Base-by-base conservation (phyloP, 2,113 vertebrate species). In the Geothlypis trichas region DNA sequence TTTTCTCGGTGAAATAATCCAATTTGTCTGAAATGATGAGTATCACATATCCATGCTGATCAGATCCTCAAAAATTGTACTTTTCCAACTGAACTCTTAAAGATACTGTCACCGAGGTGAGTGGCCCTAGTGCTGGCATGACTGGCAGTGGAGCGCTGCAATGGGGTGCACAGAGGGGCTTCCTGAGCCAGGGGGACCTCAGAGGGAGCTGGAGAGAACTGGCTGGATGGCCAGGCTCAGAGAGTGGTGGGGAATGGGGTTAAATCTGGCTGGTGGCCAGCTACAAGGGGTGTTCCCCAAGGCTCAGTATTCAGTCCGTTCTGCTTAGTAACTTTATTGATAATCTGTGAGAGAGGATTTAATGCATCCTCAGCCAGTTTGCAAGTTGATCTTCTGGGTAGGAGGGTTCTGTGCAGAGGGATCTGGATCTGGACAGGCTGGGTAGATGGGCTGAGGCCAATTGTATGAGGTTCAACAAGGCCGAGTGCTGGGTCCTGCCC, bases 71-170 rank as follows among this genome's bases (percentile, higher is more conserved):
- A 42, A 92, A 80, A 54, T 7, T 17, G 5, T 72, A 33, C 15
- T 76, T 95, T 76, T 76, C 24, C 15, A 39, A 49, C 22, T 16
- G 67, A 90, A 49, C 6, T 44, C 27, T 51, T 57, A n/a, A 65
- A 79, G 52, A 22, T 35, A 20, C 20, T 74, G 41, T 41, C 21
- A 6, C 15, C 0, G 2, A 61, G 28, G 31, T 11, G 26, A 49
- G 35, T 0, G 2, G 28, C 39, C 79, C 24, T 33, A 49, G 12
- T 42, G 18, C 82, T 73, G 27, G 15, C 22, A 35, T 24, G 54
- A 15, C 15, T 0, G 0, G 3, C 54, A 37, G 35, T 8, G 35
- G 18, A 35, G 26, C 0, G 1, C 18, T 74, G 21, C 13, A 41
- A 30, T 15, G 22, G 22, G 7, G 3, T 62, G 54, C 61, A 49